Conservation (phyloP, 1,140 invertebrate species). For the Aphelenchoides besseyi region DNA sequence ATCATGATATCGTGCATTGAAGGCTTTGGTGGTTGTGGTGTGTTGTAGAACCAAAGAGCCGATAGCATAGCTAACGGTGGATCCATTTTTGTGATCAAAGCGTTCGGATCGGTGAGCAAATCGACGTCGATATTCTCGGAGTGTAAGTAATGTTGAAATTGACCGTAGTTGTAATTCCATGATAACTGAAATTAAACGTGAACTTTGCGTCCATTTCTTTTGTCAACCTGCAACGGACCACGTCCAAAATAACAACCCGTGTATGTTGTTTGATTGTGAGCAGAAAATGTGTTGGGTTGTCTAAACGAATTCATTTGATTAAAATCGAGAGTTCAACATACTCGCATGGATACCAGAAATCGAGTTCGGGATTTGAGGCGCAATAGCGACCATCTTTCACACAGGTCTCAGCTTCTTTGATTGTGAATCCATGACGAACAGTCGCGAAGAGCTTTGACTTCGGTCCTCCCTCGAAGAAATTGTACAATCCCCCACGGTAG, state of each 20-base stretch:
- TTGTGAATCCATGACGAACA: constrained; percentile 25
- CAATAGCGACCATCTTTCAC: constrained; percentile 42
- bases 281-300: constrained; percentile 6
- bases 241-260: constrained; percentile 53
- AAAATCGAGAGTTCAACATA: background rate
- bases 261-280: constrained; percentile 18
- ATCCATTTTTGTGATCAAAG: constrained; percentile 55
- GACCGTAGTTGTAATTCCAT: constrained; percentile 61
- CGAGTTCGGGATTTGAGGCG: constrained; percentile 30
- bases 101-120: constrained; percentile 49
- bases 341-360: constrained; percentile 44
- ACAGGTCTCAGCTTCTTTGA: constrained; percentile 34
- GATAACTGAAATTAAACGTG: constrained; percentile 37
- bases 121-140: constrained; percentile 51
- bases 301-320: background rate
- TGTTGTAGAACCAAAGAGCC: constrained; percentile 60
- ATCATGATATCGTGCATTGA: constrained; percentile 58
- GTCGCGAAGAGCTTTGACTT: constrained; percentile 50
- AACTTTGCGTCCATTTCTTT: background rate
- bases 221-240: constrained; percentile 49
- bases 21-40: constrained; percentile 59
- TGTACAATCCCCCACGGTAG: constrained; percentile 58
- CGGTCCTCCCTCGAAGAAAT: constrained; percentile 60
- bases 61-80: constrained; percentile 58
- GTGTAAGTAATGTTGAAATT: constrained; percentile 50